A percentile compares a stretch with the other conserved stretches of the same genome.
Conservation (phyloP, 2,113 vertebrate species). For the Apodemus sylvaticus region DNA sequence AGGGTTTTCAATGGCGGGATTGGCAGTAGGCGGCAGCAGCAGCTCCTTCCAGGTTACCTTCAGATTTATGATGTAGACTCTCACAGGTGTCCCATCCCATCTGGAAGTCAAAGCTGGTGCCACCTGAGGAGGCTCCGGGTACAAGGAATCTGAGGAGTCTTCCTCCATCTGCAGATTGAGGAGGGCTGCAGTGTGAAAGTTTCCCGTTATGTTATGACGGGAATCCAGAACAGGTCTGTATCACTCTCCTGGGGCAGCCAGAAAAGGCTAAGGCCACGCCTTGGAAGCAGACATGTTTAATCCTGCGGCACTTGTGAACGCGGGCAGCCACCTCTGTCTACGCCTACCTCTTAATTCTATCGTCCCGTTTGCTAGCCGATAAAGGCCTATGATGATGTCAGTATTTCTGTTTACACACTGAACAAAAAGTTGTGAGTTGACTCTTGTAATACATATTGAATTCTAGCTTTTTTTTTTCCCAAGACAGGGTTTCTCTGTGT, state of each 20-base stretch:
- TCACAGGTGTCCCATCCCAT: background rate
- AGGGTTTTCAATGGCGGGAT: background rate
- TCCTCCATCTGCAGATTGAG: background rate
- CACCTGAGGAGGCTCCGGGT: background rate
- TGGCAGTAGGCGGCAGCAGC: too few species aligned
- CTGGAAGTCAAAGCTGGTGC: background rate
- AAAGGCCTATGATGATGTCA: background rate
- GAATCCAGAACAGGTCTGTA: background rate
- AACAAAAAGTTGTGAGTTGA: background rate
- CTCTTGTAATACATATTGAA: background rate
- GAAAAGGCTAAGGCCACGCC: background rate
- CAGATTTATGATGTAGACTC: background rate
- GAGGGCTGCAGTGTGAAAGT: background rate
- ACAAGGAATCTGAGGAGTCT: background rate
- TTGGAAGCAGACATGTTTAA: background rate
- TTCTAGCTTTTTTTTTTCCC: too few species aligned
- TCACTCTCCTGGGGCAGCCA: background rate
- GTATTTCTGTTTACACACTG: background rate
- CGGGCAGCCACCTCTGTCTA: background rate
- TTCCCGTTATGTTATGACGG: background rate
- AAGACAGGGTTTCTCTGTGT: too few species aligned
- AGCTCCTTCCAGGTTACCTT: background rate
- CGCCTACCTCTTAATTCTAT: background rate
- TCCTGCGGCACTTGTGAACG: background rate
- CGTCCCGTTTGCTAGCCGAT: background rate